Evolutionary conservation across 2,113 vertebrate species (phyloP).

Genomic region (Mesocricetus auratus): DNA sequence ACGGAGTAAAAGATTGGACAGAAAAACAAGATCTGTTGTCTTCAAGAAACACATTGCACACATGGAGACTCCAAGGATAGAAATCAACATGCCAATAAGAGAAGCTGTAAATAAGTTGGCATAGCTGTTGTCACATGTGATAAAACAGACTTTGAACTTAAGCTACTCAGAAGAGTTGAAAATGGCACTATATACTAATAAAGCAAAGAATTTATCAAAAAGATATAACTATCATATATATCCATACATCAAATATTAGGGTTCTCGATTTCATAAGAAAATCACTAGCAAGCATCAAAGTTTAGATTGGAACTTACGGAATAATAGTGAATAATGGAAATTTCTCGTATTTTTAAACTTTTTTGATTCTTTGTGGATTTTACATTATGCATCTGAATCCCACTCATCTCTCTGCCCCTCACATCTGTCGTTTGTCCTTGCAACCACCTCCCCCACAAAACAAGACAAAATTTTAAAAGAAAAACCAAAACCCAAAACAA

Average conservation of each 20-base stretch:
- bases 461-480: too few species aligned
- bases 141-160: neutral
- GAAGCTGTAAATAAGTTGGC: neutral
- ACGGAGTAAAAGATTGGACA: neutral
- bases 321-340: neutral
- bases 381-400: too few species aligned
- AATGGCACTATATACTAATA: neutral
- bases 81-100: neutral
- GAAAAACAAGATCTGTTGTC: neutral
- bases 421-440: too few species aligned
- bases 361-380: too few species aligned
- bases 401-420: too few species aligned
- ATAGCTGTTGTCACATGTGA: neutral
- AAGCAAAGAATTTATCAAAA: neutral
- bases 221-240: neutral
- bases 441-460: too few species aligned
- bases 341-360: too few species aligned
- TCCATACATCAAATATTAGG: neutral
- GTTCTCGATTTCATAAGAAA: neutral
- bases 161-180: neutral
- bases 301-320: neutral
- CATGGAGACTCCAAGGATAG: neutral
- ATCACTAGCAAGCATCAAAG: neutral
- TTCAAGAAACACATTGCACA: neutral
- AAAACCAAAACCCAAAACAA: too few species aligned